Percentiles rank a stretch among this genome's conserved stretches.
Evolutionary conservation across 2,888 invertebrate genomes (phyloP).

Genomic region (Drosophila neotestacea): DNA sequence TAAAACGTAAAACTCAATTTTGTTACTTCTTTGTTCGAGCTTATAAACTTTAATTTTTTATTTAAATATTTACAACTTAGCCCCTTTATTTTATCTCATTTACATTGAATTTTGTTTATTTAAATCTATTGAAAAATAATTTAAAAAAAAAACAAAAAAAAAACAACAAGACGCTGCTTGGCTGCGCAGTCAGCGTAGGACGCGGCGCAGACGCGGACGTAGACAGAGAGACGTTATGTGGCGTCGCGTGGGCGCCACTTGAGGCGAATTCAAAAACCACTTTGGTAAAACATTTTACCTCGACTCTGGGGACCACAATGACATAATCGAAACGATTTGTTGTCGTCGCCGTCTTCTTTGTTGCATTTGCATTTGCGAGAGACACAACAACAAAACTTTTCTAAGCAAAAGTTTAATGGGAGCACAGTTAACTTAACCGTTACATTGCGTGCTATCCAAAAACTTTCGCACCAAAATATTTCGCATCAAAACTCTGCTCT

Average conservation of each 20-base stretch:
- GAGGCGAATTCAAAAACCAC: conserved; percentile 39
- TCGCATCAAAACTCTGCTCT: neutral
- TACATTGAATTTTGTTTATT: too few species aligned
- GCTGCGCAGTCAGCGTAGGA: too few species aligned
- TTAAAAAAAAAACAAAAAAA: too few species aligned
- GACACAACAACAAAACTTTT: conserved; percentile 35
- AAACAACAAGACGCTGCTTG: too few species aligned
- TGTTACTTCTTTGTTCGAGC: too few species aligned
- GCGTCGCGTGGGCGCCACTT: conserved; percentile 68
- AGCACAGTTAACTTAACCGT: conserved; percentile 16
- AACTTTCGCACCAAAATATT: conserved; percentile 28
- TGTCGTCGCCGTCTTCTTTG: conserved; percentile 9
- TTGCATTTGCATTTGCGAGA: conserved; percentile 49
- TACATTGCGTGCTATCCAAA: conserved; percentile 30
- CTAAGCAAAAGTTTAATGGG: conserved; percentile 18
- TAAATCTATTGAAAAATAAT: too few species aligned
- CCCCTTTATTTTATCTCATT: too few species aligned
- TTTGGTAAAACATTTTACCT: conserved; percentile 37
- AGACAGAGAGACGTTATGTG: conserved; percentile 1
- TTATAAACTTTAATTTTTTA: too few species aligned
- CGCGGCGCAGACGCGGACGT: too few species aligned
- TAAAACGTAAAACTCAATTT: too few species aligned
- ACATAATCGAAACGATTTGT: conserved; percentile 64
- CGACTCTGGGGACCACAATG: conserved; percentile 53
- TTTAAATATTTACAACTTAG: too few species aligned